Evolutionary conservation across 2,113 vertebrate species (phyloP).

Genomic region (Phasianus colchicus): DNA sequence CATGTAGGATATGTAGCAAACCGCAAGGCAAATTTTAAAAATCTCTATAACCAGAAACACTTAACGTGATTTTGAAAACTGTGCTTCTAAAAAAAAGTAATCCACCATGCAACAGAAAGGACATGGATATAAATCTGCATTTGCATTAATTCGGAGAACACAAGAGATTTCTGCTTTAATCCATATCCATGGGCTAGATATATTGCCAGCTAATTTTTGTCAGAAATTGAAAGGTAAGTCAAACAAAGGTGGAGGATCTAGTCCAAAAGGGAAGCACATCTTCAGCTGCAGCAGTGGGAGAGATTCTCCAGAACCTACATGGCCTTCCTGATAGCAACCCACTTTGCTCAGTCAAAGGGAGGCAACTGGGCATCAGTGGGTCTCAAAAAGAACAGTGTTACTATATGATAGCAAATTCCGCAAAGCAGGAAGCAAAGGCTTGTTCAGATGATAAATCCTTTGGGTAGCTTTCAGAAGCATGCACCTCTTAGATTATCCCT

Average conservation of each 20-base stretch:
- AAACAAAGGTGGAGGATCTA: slow-evolving; percentile 12
- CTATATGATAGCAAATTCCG: not conserved
- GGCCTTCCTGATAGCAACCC: not conserved
- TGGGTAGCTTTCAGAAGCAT: not conserved
- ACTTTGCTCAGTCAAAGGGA: accelerated
- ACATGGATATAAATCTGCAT: not conserved
- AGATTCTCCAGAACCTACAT: not conserved
- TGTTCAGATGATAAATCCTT: not conserved
- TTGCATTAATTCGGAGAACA: not conserved
- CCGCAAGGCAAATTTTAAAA: not conserved
- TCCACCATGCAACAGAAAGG: not conserved
- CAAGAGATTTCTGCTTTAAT: not conserved
- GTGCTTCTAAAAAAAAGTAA: not conserved
- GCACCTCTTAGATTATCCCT: not conserved
- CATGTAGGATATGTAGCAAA: not conserved
- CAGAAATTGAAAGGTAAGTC: slow-evolving; percentile 41
- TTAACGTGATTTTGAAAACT: not conserved
- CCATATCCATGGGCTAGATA: not conserved
- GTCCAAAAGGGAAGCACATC: slow-evolving; percentile 26
- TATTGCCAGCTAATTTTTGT: slow-evolving; percentile 15
- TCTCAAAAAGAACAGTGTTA: not conserved
- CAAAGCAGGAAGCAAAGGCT: not conserved
- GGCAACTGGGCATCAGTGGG: not conserved
- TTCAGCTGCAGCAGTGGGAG: not conserved
- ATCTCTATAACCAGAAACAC: not conserved